A percentile compares a stretch with the other conserved stretches of the same genome.
Evolutionary conservation across 2,113 vertebrate species (phyloP).

Genomic region (Haemorhous mexicanus): DNA sequence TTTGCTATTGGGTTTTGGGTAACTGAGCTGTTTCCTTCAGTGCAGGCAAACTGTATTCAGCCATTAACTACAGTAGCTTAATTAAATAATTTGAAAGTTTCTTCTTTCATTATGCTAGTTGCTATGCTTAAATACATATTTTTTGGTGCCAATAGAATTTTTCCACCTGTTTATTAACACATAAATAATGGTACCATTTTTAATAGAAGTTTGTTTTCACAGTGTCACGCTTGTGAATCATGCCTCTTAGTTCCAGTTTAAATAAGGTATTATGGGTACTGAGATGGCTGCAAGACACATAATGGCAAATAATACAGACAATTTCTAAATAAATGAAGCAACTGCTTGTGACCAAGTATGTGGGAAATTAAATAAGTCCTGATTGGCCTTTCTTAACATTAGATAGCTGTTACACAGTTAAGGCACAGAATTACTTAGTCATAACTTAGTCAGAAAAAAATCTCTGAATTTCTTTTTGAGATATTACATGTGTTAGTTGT

Average conservation of each 20-base stretch:
- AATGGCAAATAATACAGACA: not conserved
- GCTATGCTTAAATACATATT: not conserved
- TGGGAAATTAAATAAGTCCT: not conserved
- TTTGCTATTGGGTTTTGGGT: not conserved
- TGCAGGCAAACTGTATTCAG: not conserved
- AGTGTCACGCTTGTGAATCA: not conserved
- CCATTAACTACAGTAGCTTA: slow-evolving; percentile 26
- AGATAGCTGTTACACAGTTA: not conserved
- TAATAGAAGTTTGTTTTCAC: not conserved
- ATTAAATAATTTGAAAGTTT: slow-evolving; percentile 36
- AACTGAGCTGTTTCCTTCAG: not conserved
- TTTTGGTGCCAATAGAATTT: not conserved
- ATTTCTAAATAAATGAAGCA: not conserved
- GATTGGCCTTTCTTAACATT: not conserved
- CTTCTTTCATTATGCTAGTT: slow-evolving; percentile 44
- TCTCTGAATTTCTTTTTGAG: not conserved
- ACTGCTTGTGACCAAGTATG: not conserved
- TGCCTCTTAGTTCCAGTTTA: not conserved
- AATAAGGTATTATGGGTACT: not conserved
- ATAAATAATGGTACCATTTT: not conserved
- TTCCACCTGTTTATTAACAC: not conserved
- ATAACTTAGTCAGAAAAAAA: not conserved
- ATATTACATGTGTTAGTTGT: not conserved
- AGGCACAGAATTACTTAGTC: not conserved
- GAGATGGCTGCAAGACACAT: not conserved